phyloP scores from a whole-genome alignment of 2,888 invertebrate genomes.

The Caenorhabditis sinica region DNA sequence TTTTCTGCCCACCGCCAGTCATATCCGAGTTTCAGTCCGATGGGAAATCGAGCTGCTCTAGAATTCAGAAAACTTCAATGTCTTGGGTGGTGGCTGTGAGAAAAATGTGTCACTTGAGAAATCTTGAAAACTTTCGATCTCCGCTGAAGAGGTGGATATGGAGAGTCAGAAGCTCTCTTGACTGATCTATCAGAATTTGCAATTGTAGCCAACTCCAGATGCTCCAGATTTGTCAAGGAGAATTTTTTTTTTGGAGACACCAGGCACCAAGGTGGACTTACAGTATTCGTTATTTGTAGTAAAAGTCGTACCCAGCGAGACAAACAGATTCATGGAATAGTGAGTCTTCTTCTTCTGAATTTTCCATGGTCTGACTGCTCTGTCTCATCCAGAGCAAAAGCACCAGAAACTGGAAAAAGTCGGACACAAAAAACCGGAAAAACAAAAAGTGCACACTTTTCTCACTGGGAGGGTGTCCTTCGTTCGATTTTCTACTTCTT shows the following conservation, averaged over 20 bases:
- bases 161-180: too few species aligned
- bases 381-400: constrained; percentile 18
- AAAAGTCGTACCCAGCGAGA: neutral
- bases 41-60: neutral
- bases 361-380: neutral
- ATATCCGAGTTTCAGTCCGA: neutral
- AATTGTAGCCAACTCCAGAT: too few species aligned
- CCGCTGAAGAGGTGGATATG: too few species aligned
- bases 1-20: too few species aligned
- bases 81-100: neutral
- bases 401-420: constrained; percentile 9
- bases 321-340: constrained; percentile 6
- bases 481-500: constrained; percentile 9
- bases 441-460: constrained; percentile 50
- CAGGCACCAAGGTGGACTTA: neutral
- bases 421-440: constrained; percentile 26
- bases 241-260: too few species aligned
- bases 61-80: neutral
- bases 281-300: neutral
- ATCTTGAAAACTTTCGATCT: too few species aligned
- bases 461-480: neutral
- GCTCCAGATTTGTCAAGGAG: too few species aligned
- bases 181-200: too few species aligned
- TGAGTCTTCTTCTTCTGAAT: neutral
- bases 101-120: neutral